phyloP scores from a whole-genome alignment of 2,888 invertebrate species.

The Carterocephalus palaemon region DNA sequence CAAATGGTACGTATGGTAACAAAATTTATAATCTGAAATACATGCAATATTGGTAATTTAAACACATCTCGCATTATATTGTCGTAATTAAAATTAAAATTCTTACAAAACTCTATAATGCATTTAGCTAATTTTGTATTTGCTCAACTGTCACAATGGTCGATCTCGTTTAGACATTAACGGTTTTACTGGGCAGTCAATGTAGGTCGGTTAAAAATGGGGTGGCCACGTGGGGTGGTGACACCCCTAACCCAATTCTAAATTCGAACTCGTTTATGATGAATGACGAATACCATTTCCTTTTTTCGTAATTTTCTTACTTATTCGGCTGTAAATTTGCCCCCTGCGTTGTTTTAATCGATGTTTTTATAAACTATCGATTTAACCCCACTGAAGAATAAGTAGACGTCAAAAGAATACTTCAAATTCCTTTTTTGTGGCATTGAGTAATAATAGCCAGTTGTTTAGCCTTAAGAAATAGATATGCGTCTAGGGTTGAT shows the following conservation, averaged over 20 bases:
- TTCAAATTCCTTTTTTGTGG: slow-evolving; percentile 52
- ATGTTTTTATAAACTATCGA: slow-evolving; percentile 40
- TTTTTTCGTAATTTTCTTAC: slow-evolving; percentile 2
- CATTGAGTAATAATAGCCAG: slow-evolving; percentile 67
- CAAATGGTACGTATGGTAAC: too few species aligned
- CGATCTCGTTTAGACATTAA: slow-evolving; percentile 68
- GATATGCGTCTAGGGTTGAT: slow-evolving; percentile 32
- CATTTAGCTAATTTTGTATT: too few species aligned
- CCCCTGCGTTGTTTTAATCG: slow-evolving; percentile 65
- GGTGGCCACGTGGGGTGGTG: slow-evolving; percentile 67
- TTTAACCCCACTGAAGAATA: slow-evolving; percentile 54
- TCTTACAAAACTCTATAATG: too few species aligned
- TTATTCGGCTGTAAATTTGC: slow-evolving; percentile 35
- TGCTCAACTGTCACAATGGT: slow-evolving; percentile 35
- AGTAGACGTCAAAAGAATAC: slow-evolving; percentile 52
- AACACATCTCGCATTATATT: too few species aligned
- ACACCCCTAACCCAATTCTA: slow-evolving; percentile 68
- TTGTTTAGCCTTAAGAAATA: slow-evolving; percentile 58
- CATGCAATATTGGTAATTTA: too few species aligned
- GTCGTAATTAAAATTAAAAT: too few species aligned
- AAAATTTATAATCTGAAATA: too few species aligned
- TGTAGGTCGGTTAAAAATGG: slow-evolving; percentile 72
- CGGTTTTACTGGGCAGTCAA: slow-evolving; percentile 69
- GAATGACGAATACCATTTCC: slow-evolving; percentile 20
- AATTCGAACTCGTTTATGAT: slow-evolving; percentile 46